Conservation (phyloP, 2,888 invertebrate genomes). For the Zonitis immaculata region DNA sequence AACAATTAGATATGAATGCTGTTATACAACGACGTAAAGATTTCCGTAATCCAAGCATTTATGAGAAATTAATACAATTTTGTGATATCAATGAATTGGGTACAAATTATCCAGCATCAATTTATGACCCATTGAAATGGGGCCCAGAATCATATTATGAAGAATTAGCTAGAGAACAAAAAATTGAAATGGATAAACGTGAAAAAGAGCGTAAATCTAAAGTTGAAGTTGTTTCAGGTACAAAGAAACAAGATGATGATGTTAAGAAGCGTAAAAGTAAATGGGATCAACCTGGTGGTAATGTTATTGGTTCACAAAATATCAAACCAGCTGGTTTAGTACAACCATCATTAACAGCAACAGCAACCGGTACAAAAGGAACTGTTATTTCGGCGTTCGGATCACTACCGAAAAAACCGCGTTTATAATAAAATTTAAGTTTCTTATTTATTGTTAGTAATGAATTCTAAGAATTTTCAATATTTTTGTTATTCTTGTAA, state of each 20-base stretch:
- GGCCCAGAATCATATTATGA: conserved; percentile 90
- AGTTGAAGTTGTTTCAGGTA: conserved; percentile 76
- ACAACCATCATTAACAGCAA: conserved; percentile 71
- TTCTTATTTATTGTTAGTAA: conserved; percentile 14
- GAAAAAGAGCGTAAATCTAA: conserved; percentile 86
- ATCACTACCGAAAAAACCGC: conserved; percentile 77
- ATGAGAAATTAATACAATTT: conserved; percentile 92
- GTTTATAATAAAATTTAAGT: conserved; percentile 33
- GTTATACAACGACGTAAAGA: conserved; percentile 88
- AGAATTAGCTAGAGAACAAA: conserved; percentile 83
- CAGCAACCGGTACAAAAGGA: conserved; percentile 83
- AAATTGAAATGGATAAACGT: conserved; percentile 82
- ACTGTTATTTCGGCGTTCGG: conserved; percentile 93
- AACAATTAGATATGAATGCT: conserved; percentile 82
- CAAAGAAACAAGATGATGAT: conserved; percentile 63
- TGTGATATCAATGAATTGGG: conserved; percentile 92
- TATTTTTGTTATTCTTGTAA: background rate
- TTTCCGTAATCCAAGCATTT: conserved; percentile 96
- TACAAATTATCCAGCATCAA: conserved; percentile 91
- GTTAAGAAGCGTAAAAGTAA: conserved; percentile 80
- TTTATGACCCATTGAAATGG: conserved; percentile 92
- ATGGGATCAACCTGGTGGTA: conserved; percentile 82
- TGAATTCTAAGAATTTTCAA: conserved; percentile 2
- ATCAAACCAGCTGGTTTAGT: conserved; percentile 66
- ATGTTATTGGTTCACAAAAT: conserved; percentile 52